phyloP scores from a whole-genome alignment of 2,888 invertebrate genomes.

The Mactromeris polynyma region DNA sequence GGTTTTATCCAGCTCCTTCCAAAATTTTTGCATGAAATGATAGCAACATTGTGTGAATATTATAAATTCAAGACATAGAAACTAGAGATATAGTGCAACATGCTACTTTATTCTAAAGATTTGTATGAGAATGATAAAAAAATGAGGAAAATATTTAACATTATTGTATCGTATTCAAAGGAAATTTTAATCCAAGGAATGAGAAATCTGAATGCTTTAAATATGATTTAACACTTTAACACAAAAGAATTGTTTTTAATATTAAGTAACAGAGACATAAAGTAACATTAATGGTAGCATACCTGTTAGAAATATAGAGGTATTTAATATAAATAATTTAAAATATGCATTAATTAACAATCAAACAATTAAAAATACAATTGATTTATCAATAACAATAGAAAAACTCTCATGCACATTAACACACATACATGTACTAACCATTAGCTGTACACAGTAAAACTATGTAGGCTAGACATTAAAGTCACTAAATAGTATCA shows the following conservation, averaged over 20 bases:
- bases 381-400: not conserved
- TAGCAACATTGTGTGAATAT: not conserved
- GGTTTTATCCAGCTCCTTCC: not conserved
- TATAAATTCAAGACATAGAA: no score
- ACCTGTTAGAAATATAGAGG: slow-evolving; percentile 13
- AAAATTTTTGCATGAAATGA: not conserved
- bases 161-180: not conserved
- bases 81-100: no score
- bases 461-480: not conserved
- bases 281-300: not conserved
- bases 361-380: slow-evolving; percentile 2
- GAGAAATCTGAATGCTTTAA: not conserved
- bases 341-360: slow-evolving; percentile 7
- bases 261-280: not conserved
- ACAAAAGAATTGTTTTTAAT: not conserved
- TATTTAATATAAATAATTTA: not conserved
- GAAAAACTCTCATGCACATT: not conserved
- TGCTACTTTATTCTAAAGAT: not conserved
- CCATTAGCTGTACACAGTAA: not conserved
- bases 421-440: not conserved
- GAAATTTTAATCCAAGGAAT: not conserved
- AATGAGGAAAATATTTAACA: not conserved
- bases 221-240: not conserved
- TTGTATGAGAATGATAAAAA: not conserved
- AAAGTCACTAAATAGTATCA: not conserved